Percentiles rank a stretch among this genome's conserved stretches.
These are phyloP conservation scores for Trachymyrmex septentrionalis DNA, from an alignment of 1,140 invertebrate genomes.

Conservation along the genomic window DNA sequence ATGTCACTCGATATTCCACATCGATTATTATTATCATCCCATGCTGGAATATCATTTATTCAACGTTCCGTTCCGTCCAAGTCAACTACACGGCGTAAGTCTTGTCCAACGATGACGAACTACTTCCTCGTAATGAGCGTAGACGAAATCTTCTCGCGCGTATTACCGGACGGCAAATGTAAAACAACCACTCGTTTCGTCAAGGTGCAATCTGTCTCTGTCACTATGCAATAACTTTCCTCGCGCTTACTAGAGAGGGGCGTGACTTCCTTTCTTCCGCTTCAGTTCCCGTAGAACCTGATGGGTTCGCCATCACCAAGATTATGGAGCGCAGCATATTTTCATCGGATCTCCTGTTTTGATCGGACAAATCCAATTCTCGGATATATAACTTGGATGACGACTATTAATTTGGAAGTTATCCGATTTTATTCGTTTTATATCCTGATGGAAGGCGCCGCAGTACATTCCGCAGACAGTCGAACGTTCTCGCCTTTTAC, in stretches of 20 bases:
- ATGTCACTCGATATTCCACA: constrained; percentile 46
- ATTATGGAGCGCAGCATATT: background rate
- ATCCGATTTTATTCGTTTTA: constrained; percentile 25
- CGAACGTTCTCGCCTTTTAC: constrained; percentile 33
- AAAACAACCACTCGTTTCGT: constrained; percentile 76
- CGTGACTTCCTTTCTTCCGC: constrained; percentile 55
- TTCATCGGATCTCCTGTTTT: background rate
- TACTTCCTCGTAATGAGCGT: constrained; percentile 56
- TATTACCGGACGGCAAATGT: constrained; percentile 20
- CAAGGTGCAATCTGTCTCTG: constrained; percentile 79
- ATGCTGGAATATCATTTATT: constrained; percentile 73
- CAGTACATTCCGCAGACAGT: constrained; percentile 15
- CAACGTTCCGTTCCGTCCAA: constrained; percentile 62
- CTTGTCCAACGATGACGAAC: constrained; percentile 70
- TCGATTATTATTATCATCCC: constrained; percentile 71
- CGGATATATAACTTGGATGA: background rate
- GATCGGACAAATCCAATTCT: background rate
- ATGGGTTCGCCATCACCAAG: constrained; percentile 10
- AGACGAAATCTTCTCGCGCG: constrained; percentile 47
- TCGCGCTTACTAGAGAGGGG: constrained; percentile 10
- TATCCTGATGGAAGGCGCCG: background rate
- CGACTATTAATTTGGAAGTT: background rate
- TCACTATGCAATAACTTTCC: constrained; percentile 77
- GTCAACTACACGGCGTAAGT: constrained; percentile 61
- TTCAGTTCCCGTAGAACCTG: background rate